These are phyloP conservation scores for Atethmia centrago DNA, from an alignment of 2,888 invertebrate genomes.

Conservation along the genomic window DNA sequence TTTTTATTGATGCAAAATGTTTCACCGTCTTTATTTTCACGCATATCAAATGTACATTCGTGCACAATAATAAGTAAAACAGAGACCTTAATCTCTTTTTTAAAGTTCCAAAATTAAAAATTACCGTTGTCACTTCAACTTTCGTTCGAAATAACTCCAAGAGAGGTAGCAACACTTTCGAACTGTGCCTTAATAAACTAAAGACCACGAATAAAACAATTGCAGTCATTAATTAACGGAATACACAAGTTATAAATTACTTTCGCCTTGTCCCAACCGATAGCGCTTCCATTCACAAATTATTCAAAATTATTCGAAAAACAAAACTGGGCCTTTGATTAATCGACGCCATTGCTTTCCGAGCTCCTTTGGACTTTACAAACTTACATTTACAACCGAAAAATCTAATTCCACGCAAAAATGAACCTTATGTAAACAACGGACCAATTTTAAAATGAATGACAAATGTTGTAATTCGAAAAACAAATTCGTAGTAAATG, in stretches of 20 bases:
- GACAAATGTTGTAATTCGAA: constrained; percentile 50
- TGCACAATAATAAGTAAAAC: neutral
- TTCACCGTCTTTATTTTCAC: no score
- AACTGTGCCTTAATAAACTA: constrained; percentile 70
- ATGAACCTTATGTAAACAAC: constrained; percentile 56
- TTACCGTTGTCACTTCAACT: constrained; percentile 51
- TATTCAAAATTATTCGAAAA: constrained; percentile 84
- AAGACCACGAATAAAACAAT: constrained; percentile 75
- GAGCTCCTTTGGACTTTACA: constrained; percentile 70
- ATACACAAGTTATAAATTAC: constrained; percentile 82
- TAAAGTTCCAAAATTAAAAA: constrained; percentile 16
- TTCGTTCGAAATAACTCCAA: constrained; percentile 64
- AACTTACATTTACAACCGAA: constrained; percentile 53
- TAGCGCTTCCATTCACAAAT: constrained; percentile 84
- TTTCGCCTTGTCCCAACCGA: constrained; percentile 73
- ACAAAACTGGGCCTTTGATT: constrained; percentile 79
- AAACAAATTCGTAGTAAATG: constrained; percentile 67
- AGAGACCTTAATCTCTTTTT: neutral
- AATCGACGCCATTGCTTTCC: constrained; percentile 78
- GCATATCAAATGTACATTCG: neutral
- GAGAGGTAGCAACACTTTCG: constrained; percentile 52
- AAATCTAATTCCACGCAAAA: constrained; percentile 39
- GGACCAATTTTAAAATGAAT: constrained; percentile 39
- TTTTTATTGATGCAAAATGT: no score
- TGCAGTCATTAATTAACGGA: constrained; percentile 80